Conservation (phyloP, 2,797 vertebrate genomes). For the Eidolon dupreanum region DNA sequence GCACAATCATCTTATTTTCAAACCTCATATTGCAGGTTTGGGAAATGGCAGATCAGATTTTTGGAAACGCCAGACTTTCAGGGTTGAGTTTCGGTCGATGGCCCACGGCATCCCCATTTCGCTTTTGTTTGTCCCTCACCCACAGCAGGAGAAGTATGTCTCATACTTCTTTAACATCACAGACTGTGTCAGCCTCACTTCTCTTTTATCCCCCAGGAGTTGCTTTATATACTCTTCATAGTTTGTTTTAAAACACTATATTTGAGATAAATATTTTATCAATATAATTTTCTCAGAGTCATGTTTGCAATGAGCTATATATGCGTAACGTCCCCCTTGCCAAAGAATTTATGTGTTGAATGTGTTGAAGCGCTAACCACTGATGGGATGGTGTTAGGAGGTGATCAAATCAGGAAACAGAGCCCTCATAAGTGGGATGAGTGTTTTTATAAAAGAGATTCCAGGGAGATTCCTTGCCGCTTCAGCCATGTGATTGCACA, state of each 20-base stretch:
- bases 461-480: neutral
- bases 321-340: neutral
- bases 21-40: conserved; percentile 57
- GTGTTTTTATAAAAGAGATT: neutral
- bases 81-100: neutral
- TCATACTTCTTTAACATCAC: neutral
- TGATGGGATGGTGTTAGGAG: neutral
- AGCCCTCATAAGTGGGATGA: neutral
- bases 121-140: neutral
- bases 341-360: neutral
- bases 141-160: neutral
- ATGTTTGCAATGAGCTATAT: neutral
- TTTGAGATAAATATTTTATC: neutral
- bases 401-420: neutral
- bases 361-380: neutral
- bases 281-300: neutral
- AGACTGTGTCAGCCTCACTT: neutral
- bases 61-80: conserved; percentile 30
- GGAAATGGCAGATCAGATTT: conserved; percentile 55
- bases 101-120: neutral
- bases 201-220: neutral
- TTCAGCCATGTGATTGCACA: neutral
- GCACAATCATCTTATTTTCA: conserved; percentile 58
- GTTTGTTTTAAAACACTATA: neutral
- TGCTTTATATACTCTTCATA: neutral